Base-by-base conservation (phyloP, 2,113 vertebrate species). In the Polypterus bichir region DNA sequence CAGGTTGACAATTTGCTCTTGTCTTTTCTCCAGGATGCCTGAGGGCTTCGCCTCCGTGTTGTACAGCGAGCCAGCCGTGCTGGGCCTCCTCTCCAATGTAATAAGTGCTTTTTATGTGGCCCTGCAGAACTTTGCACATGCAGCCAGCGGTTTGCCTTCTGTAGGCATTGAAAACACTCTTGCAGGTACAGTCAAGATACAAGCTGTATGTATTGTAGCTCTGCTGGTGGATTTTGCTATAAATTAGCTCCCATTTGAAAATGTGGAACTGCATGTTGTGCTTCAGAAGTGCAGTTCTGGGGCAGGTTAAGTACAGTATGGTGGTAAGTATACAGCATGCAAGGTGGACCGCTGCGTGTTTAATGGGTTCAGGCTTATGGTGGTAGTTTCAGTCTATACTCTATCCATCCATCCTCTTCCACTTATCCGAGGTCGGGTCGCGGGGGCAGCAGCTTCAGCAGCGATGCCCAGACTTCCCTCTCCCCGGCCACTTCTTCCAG, bases 41-140 rank as follows among this genome's bases (percentile, higher is more conserved):
- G 46, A 57, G 2, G 66, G 66, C 7, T 68, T 68, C 44, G 66
- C 66, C 62, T 56, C 66, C 2, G 57, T 68, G 58, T 64, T 64
- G 62, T 68, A 68, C 66, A 68, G 66, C 47, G 66, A 68, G 53
- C 66, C 66, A 4, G 51, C 59, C 3, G 66, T 68, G 7, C 59
- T 68, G 53, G 66, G 66, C 6, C 66, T 68, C 44, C 66, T 68
- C 52, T 62, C 66, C 59, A 68, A 68, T 9, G 66, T 64, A 27
- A 61, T 68, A 54, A 64, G 66, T 1, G 66, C 66, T 45, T 64
- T 64, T 54, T 64, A 61, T 4, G 66, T 68, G 7, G 66, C 66
- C 4, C 62, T 68, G 66, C 66, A 68, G 54, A 68, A 68, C 59
- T 68, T 68, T 46, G 58, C 48, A 8, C 54, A 60, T 45, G 54